A percentile compares a stretch with the other conserved stretches of the same genome.
These are phyloP conservation scores for Clusia tigrina DNA, from an alignment of 2,888 invertebrate genomes.

Conservation along the genomic window DNA sequence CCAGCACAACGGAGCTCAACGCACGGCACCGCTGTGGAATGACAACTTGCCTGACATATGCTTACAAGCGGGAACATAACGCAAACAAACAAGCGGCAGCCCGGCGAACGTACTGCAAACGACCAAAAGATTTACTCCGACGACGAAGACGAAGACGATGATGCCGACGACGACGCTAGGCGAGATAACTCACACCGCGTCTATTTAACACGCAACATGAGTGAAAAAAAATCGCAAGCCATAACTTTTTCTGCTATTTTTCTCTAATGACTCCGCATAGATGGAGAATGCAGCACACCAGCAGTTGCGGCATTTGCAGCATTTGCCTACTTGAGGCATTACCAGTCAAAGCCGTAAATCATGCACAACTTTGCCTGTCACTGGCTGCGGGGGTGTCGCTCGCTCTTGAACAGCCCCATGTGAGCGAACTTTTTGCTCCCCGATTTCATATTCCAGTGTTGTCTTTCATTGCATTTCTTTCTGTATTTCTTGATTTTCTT, in stretches of 20 bases:
- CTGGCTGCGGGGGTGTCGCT: background rate
- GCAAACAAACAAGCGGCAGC: conserved; percentile 3
- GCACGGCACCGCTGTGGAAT: conserved; percentile 22
- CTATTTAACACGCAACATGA: no score
- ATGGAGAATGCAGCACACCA: no score
- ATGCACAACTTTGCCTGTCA: background rate
- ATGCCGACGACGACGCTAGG: background rate
- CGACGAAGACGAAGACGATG: background rate
- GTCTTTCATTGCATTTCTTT: background rate
- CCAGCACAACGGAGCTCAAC: background rate
- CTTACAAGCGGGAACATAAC: conserved; percentile 45
- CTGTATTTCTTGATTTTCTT: background rate
- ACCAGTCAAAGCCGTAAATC: conserved; percentile 4
- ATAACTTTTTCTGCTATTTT: no score
- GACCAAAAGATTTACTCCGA: background rate
- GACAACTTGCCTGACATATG: conserved; percentile 55
- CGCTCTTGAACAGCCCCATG: conserved; percentile 3
- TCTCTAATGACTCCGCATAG: no score
- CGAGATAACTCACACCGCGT: no score
- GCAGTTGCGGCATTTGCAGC: background rate
- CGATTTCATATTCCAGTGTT: background rate
- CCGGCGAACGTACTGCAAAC: background rate
- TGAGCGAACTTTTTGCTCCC: background rate
- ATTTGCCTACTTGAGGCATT: background rate
- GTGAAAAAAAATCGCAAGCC: background rate